Evolutionary conservation across 2,113 vertebrate genomes (phyloP), one percentile per base, ranked within the genome.

Genomic region (Grallaria varia): DNA sequence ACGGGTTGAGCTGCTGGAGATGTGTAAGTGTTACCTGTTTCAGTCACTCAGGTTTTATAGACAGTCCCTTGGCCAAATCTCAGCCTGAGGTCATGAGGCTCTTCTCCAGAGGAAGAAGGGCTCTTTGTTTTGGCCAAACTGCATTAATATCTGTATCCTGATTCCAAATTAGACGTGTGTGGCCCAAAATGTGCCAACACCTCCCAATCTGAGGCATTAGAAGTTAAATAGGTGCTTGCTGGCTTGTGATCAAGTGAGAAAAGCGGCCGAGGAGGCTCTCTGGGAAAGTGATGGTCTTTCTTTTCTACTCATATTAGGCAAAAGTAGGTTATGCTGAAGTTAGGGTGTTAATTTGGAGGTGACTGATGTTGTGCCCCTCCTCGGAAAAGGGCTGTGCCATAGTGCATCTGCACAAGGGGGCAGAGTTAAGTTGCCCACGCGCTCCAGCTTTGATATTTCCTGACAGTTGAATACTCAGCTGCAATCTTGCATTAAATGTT

Each of bases 371-470:
- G 6, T 68, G 77, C 33, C 63, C 1, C 1, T 28, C 42, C 44
- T 45, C 0, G 2, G 81, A 66, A 53, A 76, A 89, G 81, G 49
- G 44, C 77, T 95, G 89, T 95, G 84, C 82, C 59, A 0, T 83
- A 24, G 93, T 79, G 87, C 84, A 19, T 94, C 83, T 81, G 95
- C 95, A 94, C 87, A 85, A 90, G 93, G 87, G 94, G 93, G 93
- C 95, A 97, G 96, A 96, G 42, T 80, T 83, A 95, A 93, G 91
- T 96, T 96, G 96, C 95, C 94, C 93, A 88, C 67, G 15, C 42
- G 0, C 84, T 59, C 42, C 1, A 28, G 90, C 71, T 83, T 88
- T 35, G 90, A 10, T 93, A 90, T 90, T 96, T 95, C 87, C 95
- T 94, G 93, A 55, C 90, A 63, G 66, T 93, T 64, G 91, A 89